phyloP scores from a whole-genome alignment of 1,140 invertebrate genomes.

The Uloborus diversus region DNA sequence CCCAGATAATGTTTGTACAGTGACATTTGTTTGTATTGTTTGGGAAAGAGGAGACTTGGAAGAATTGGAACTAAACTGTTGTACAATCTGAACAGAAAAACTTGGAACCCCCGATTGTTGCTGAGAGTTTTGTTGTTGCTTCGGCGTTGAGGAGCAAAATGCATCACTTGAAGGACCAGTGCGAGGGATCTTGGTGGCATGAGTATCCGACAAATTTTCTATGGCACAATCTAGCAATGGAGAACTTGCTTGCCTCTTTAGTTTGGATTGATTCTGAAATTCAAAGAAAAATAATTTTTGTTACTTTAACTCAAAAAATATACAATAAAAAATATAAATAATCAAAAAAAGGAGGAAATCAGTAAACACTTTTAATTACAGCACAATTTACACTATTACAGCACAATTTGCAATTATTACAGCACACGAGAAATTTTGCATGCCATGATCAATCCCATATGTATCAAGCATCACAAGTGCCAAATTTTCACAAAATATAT shows the following conservation, averaged over 20 bases:
- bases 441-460: no score
- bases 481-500: no score
- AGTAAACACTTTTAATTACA: no score
- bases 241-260: constrained; percentile 20
- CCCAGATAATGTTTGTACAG: constrained; percentile 80
- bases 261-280: constrained; percentile 21
- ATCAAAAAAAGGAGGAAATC: no score
- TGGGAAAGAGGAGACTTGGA: constrained; percentile 78
- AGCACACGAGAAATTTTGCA: no score
- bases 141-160: background rate
- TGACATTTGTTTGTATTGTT: constrained; percentile 90
- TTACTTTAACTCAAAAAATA: no score
- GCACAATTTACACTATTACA: no score
- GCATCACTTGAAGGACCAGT: background rate
- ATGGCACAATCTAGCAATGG: constrained; percentile 26
- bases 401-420: no score
- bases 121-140: constrained; percentile 60
- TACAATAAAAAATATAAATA: background rate
- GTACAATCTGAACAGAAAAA: constrained; percentile 88
- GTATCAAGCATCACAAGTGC: no score
- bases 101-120: constrained; percentile 63
- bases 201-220: background rate
- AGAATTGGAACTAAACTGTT: constrained; percentile 84
- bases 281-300: constrained; percentile 15
- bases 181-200: constrained; percentile 21